Conservation (phyloP, 2,113 vertebrate genomes). For the Arenaria interpres region DNA sequence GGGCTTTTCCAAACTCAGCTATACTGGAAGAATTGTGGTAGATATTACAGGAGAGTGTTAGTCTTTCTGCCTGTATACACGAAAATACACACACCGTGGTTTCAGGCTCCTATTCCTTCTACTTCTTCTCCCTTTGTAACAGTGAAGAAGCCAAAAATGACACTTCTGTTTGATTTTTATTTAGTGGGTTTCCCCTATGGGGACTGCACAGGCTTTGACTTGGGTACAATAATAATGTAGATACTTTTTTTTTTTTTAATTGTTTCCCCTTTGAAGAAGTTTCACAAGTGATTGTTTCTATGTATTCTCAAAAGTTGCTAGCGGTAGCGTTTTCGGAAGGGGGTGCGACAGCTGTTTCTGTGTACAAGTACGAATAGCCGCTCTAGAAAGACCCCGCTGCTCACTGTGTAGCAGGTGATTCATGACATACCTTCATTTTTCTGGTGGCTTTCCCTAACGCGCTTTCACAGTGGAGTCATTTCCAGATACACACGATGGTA, state of each 20-base stretch:
- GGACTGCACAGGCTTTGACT: background rate
- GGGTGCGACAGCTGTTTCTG: background rate
- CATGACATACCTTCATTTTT: accelerated
- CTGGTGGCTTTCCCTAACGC: background rate
- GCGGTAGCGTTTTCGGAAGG: background rate
- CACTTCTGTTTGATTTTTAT: background rate
- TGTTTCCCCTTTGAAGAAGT: background rate
- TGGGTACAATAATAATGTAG: background rate
- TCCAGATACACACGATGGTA: accelerated
- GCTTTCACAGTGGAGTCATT: background rate
- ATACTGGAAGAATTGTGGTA: background rate
- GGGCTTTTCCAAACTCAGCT: background rate
- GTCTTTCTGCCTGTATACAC: background rate
- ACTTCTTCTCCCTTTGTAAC: background rate
- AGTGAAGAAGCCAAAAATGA: background rate
- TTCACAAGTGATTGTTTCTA: background rate
- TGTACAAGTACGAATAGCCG: background rate
- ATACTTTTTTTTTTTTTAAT: background rate
- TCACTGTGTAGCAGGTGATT: accelerated
- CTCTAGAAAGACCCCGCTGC: background rate
- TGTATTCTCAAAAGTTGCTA: background rate
- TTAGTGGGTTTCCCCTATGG: background rate
- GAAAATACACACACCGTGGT: background rate
- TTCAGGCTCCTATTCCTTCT: background rate
- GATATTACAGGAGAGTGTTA: background rate